Conservation (phyloP, 2,113 vertebrate genomes). For the Aplodontia rufa region DNA sequence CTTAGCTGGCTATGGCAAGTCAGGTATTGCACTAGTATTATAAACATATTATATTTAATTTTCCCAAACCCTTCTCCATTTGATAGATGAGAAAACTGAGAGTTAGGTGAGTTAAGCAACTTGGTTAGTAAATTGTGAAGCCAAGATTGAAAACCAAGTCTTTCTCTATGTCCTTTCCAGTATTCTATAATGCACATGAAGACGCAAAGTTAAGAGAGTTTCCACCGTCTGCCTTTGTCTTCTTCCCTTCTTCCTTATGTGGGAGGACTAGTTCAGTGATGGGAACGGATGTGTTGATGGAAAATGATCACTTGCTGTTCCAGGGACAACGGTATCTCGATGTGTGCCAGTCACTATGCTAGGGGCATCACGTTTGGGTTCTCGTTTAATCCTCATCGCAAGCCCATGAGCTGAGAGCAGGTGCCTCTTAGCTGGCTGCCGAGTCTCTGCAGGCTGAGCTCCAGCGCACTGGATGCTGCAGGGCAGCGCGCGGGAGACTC, state of each 20-base stretch:
- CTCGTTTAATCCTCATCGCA: neutral
- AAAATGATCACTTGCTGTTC: neutral
- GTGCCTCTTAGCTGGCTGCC: neutral
- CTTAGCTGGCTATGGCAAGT: neutral
- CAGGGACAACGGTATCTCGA: neutral
- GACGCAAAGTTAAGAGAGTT: neutral
- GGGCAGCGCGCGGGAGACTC: neutral
- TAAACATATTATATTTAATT: neutral
- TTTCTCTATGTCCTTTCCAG: neutral
- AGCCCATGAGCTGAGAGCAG: neutral
- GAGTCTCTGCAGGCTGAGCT: neutral
- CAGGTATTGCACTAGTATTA: neutral
- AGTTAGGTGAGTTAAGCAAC: neutral
- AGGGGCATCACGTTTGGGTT: neutral
- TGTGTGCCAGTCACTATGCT: neutral
- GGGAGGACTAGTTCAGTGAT: neutral
- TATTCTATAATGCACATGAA: neutral
- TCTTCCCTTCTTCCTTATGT: neutral
- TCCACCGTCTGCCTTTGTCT: neutral
- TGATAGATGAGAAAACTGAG: neutral
- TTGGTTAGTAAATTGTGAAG: neutral
- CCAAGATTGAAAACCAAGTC: neutral
- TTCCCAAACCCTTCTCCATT: neutral
- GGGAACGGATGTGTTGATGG: neutral
- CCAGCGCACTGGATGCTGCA: rapidly evolving